Evolutionary conservation across 2,888 invertebrate genomes (phyloP), one percentile per base, ranked within the genome.

Genomic region (Synanthedon andrenaeformis): DNA sequence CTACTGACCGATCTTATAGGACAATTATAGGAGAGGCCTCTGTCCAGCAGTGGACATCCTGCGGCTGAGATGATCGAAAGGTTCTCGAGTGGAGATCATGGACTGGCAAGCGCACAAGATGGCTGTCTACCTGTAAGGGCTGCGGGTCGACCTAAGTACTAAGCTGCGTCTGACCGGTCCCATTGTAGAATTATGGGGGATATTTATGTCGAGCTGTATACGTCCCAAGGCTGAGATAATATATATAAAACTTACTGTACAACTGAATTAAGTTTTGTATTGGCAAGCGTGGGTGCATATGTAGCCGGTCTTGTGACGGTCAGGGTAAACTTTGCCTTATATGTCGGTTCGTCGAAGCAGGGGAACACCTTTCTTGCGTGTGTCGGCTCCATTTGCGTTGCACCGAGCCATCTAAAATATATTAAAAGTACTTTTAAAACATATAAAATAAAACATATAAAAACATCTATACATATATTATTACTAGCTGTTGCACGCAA

Each of bases 331-430:
- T 66, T 72, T 0, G 90, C 89, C 61, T 90, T 90, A 19, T 83
- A 74, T 3, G 69, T 69, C 0, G 88, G 88, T 60, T 88, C 93
- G 68, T 95, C 95, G 62, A 95, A 94, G 63, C 93, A 92, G 1
- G 95, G 95, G 69, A 95, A 94, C 12, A 91, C 94, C 64, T 90
- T 89, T 54, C 94, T 90, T 3, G 94, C 93, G 66, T 91, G 84
- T 12, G 90, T 89, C 0, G 92, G 84, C 74, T 93, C 89, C 72
- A 94, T 91, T 71, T 94, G 93, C 0, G 93, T 94, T 10, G 92
- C 89, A 10, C 90, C 92, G 17, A 90, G 65, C 90, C 89, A 90
- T 82, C 90, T 90, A 66, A 51, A 77, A 79, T 53, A 53, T 35
- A 49, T 41, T 23, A 13, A 49, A 41, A 51, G 51, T 42, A 14